Percentiles rank a stretch among this genome's conserved stretches.
Conservation (phyloP, 2,797 vertebrate species). For the Tapera naevia region DNA sequence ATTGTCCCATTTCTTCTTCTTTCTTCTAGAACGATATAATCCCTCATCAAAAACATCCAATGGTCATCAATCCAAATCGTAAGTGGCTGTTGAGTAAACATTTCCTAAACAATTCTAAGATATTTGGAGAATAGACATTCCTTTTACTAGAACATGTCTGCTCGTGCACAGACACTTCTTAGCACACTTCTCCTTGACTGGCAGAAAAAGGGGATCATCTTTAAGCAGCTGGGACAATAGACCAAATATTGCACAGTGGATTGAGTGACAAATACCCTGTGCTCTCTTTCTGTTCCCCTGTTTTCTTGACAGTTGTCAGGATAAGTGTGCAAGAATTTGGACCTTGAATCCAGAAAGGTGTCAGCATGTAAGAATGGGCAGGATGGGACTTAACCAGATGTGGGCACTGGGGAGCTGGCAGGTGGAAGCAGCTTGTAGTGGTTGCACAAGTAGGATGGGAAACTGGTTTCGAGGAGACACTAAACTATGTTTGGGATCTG, state of each 20-base stretch:
- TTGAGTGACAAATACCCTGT: fast-evolving
- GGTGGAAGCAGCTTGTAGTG: not conserved
- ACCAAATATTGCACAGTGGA: not conserved
- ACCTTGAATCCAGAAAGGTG: not conserved
- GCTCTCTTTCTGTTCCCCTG: not conserved
- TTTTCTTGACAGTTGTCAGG: not conserved
- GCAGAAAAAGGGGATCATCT: not conserved
- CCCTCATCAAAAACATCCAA: constrained; percentile 88
- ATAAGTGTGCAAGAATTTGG: not conserved
- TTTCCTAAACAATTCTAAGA: not conserved
- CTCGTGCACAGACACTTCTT: not conserved
- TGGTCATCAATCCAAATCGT: constrained; percentile 90
- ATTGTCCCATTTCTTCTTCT: not conserved
- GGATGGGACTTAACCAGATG: not conserved
- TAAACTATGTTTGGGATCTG: too few relatives aligned
- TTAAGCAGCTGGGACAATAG: not conserved
- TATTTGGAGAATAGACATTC: not conserved
- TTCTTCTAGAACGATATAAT: constrained; percentile 85
- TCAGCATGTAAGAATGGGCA: not conserved
- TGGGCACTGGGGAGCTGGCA: not conserved
- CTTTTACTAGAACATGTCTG: not conserved
- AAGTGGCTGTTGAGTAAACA: constrained; percentile 64
- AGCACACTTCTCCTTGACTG: not conserved
- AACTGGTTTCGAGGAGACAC: not conserved
- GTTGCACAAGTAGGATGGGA: not conserved